phyloP scores from a whole-genome alignment of 2,113 vertebrate species.

The Atrichornis clamosus region DNA sequence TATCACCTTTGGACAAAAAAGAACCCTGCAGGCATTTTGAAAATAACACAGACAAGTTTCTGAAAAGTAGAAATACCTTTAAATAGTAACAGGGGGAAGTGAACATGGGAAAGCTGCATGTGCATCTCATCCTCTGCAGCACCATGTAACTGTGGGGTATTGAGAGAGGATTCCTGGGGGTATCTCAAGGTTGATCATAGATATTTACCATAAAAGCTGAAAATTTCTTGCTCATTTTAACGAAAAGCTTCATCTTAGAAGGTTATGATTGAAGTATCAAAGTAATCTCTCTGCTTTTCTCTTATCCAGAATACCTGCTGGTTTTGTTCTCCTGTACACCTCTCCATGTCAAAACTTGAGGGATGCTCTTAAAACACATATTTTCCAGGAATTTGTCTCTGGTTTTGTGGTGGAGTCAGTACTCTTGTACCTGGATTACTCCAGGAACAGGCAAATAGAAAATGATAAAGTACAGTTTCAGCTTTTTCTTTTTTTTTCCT shows the following conservation, averaged over 20 bases:
- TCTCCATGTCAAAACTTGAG: not conserved
- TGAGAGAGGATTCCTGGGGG: not conserved
- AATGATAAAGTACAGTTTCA: not conserved
- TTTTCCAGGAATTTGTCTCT: not conserved
- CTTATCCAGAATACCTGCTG: not conserved
- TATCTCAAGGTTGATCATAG: not conserved
- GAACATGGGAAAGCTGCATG: not conserved
- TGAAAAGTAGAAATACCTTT: not conserved
- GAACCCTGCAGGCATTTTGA: not conserved
- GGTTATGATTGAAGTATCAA: not conserved
- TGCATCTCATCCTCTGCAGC: not conserved
- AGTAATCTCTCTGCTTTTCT: not conserved
- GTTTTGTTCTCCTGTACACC: not conserved
- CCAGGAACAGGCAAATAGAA: not conserved
- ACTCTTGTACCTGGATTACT: not conserved
- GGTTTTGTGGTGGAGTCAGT: not conserved
- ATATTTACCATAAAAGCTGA: not conserved
- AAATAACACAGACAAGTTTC: not conserved
- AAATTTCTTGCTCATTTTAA: not conserved
- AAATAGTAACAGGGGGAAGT: not conserved
- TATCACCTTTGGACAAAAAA: not conserved
- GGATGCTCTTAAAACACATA: not conserved
- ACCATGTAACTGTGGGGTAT: fast-evolving
- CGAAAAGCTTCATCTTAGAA: not conserved
- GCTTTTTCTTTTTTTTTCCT: not conserved